Evolutionary conservation across 2,888 invertebrate species (phyloP).

Genomic region (Patella caerulea): DNA sequence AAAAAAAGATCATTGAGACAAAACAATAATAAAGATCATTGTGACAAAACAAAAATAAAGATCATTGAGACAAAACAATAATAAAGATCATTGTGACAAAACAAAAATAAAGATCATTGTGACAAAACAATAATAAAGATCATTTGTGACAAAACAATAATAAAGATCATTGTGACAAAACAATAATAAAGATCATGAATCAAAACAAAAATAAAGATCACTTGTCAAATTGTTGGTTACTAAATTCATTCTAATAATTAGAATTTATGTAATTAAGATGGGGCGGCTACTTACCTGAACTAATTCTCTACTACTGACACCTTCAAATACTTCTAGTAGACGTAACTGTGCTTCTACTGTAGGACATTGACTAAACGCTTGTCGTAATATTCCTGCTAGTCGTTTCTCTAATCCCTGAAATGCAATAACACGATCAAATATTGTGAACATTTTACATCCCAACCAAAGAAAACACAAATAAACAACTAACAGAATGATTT

Average conservation of each 20-base stretch:
- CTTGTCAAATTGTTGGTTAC: too few species aligned
- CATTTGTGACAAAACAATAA: too few species aligned
- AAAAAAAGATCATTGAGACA: neutral
- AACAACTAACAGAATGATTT: neutral
- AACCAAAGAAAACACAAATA: neutral
- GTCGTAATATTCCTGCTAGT: constrained; percentile 65
- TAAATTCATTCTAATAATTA: too few species aligned
- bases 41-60: too few species aligned
- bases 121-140: too few species aligned
- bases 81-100: neutral
- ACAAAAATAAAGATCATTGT: too few species aligned
- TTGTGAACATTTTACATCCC: neutral
- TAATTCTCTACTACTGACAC: constrained; percentile 69
- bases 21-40: neutral
- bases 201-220: too few species aligned
- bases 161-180: too few species aligned
- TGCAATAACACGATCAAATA: neutral
- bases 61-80: neutral
- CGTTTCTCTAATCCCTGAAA: constrained; percentile 67
- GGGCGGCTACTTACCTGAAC: constrained; percentile 62
- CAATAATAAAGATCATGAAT: too few species aligned
- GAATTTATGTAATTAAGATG: too few species aligned
- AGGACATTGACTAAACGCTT: constrained; percentile 69
- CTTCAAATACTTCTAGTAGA: constrained; percentile 71
- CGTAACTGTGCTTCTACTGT: constrained; percentile 69